Conservation (phyloP, 2,113 vertebrate species). For the Holacanthus passer region DNA sequence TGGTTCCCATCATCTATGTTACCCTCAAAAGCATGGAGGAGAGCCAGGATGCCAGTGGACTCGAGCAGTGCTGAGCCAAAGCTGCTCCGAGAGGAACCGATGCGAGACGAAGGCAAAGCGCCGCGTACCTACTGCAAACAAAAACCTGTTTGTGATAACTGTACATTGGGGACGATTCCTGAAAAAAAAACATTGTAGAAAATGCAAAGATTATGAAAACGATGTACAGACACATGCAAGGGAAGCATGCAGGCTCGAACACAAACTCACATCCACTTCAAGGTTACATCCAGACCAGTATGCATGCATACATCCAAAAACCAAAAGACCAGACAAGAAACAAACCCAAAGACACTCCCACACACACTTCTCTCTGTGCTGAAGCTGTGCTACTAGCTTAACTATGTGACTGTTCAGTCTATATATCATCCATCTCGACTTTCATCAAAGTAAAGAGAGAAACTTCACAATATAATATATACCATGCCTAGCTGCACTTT, state of each 20-base stretch:
- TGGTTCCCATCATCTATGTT: slow-evolving; percentile 94
- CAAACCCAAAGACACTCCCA: slow-evolving; percentile 65
- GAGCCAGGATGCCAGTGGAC: slow-evolving; percentile 56
- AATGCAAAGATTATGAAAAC: background rate
- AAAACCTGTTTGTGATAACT: background rate
- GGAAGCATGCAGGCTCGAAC: slow-evolving; percentile 60
- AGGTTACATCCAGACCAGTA: slow-evolving; percentile 35
- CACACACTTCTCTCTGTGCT: slow-evolving; percentile 17
- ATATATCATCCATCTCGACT: slow-evolving; percentile 3
- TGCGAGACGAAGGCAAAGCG: background rate
- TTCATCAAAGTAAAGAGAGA: background rate
- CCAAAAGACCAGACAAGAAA: slow-evolving; percentile 44
- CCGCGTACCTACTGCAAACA: background rate
- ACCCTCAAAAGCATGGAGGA: slow-evolving; percentile 79
- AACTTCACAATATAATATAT: background rate
- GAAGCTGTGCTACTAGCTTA: slow-evolving; percentile 19
- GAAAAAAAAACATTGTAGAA: slow-evolving; percentile 14
- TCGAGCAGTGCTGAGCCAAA: slow-evolving; percentile 32
- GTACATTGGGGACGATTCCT: background rate
- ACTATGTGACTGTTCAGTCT: slow-evolving; percentile 16
- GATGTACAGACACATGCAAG: slow-evolving; percentile 38
- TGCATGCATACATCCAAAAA: slow-evolving; percentile 65
- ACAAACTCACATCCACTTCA: slow-evolving; percentile 37
- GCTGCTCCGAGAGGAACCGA: background rate
- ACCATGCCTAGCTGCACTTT: slow-evolving; percentile 44